These are phyloP conservation scores for Vombatus ursinus DNA, from an alignment of 2,113 vertebrate species.

Conservation along the genomic window DNA sequence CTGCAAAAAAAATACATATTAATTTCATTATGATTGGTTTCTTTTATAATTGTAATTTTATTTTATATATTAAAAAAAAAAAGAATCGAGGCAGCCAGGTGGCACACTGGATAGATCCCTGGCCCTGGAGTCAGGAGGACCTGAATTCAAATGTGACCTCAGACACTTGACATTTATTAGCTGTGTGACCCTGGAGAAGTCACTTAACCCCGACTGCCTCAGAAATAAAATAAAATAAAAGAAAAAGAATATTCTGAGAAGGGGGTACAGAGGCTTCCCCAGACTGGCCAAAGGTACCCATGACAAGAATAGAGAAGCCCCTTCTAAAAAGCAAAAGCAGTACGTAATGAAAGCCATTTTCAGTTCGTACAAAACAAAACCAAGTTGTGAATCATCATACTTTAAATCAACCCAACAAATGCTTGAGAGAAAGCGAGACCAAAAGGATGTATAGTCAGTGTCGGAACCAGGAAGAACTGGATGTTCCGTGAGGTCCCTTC, in stretches of 20 bases:
- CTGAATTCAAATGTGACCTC: too few relatives aligned
- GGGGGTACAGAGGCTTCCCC: background rate
- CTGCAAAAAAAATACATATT: background rate
- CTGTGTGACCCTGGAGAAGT: too few relatives aligned
- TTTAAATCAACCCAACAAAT: background rate
- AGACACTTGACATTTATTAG: too few relatives aligned
- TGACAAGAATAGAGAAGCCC: background rate
- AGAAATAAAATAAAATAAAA: background rate
- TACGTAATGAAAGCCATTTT: background rate
- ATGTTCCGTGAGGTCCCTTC: background rate
- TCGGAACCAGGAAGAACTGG: background rate
- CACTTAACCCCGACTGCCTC: too few relatives aligned
- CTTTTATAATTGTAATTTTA: background rate
- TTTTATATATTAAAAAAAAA: background rate
- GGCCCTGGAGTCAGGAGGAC: too few relatives aligned
- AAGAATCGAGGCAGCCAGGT: too few relatives aligned
- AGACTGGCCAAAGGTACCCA: background rate
- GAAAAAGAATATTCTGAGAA: background rate
- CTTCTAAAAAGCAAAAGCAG: background rate
- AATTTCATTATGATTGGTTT: background rate
- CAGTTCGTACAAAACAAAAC: background rate
- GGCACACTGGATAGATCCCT: too few relatives aligned
- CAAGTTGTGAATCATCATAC: background rate
- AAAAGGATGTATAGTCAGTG: background rate
- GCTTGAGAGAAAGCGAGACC: background rate